Conservation (phyloP, 2,113 vertebrate species). For the Tricholaema leucomelas region DNA sequence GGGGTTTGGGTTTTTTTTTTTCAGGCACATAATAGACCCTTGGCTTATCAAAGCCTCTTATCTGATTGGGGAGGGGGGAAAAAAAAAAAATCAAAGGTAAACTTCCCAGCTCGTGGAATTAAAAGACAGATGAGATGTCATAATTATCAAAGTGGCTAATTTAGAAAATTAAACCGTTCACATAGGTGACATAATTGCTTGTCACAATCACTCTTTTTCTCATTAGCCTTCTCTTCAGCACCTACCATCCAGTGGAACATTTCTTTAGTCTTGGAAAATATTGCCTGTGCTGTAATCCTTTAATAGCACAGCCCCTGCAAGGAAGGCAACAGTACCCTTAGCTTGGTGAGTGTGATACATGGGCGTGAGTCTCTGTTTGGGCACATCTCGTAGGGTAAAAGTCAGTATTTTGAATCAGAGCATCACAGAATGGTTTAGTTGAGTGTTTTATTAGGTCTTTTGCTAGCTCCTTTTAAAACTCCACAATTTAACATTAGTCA, state of each 20-base stretch:
- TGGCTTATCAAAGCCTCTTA: conserved; percentile 84
- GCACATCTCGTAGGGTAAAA: background rate
- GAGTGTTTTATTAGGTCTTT: background rate
- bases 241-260: conserved; percentile 57
- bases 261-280: conserved; percentile 63
- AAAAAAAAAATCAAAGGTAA: conserved; percentile 78
- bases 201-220: conserved; percentile 89
- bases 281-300: conserved; percentile 48
- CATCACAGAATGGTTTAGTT: too few relatives aligned
- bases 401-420: conserved; percentile 39
- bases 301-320: conserved; percentile 36
- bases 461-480: conserved; percentile 24
- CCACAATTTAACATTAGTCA: conserved; percentile 45
- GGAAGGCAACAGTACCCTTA: conserved; percentile 39
- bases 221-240: conserved; percentile 79
- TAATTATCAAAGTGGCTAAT: conserved; percentile 90
- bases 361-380: conserved; percentile 4
- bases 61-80: conserved; percentile 66
- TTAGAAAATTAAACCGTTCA: conserved; percentile 88
- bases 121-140: conserved; percentile 89
- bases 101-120: conserved; percentile 82
- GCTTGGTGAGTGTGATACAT: conserved; percentile 14
- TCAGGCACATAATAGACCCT: conserved; percentile 79
- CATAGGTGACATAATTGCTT: conserved; percentile 89
- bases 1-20: background rate